These are phyloP conservation scores for Ormyrus labotus DNA, from an alignment of 2,888 invertebrate genomes.

Conservation along the genomic window DNA sequence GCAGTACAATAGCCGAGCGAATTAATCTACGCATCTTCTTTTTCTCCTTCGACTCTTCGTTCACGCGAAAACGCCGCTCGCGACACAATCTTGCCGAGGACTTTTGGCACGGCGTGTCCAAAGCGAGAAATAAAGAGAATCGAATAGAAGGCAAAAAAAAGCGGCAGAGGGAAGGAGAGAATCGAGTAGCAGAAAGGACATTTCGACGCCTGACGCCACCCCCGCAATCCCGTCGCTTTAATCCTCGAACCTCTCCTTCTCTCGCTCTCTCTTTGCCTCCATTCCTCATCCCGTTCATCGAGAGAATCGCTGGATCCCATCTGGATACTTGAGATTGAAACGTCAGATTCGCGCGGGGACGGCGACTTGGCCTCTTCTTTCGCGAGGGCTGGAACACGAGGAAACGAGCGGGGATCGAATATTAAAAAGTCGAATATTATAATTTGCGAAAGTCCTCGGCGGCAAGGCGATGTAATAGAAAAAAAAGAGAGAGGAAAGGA, in stretches of 20 bases:
- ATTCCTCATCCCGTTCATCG: slow-evolving; percentile 51
- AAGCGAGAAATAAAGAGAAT: slow-evolving; percentile 16
- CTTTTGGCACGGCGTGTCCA: not conserved
- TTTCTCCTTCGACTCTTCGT: not conserved
- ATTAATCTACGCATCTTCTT: not conserved
- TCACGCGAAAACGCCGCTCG: not conserved
- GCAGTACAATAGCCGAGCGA: slow-evolving; percentile 17
- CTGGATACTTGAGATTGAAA: slow-evolving; percentile 74
- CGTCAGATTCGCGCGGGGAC: slow-evolving; percentile 68
- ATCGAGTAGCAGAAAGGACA: slow-evolving; percentile 38
- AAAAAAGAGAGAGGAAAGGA: slow-evolving; percentile 5
- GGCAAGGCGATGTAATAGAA: slow-evolving; percentile 47
- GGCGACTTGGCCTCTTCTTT: slow-evolving; percentile 57
- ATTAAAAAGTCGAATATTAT: slow-evolving; percentile 68
- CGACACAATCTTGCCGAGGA: slow-evolving; percentile 14
- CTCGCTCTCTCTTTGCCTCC: not conserved
- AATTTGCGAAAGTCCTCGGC: slow-evolving; percentile 64
- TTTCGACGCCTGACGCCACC: slow-evolving; percentile 28
- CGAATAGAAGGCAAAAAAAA: not conserved
- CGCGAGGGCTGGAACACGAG: not conserved
- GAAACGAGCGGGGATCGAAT: slow-evolving; percentile 60
- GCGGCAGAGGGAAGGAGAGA: not conserved
- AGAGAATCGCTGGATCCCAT: slow-evolving; percentile 70
- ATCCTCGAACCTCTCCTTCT: slow-evolving; percentile 36
- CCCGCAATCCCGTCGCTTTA: slow-evolving; percentile 27